Conservation (phyloP, 2,888 invertebrate species). For the Cephus spinipes region DNA sequence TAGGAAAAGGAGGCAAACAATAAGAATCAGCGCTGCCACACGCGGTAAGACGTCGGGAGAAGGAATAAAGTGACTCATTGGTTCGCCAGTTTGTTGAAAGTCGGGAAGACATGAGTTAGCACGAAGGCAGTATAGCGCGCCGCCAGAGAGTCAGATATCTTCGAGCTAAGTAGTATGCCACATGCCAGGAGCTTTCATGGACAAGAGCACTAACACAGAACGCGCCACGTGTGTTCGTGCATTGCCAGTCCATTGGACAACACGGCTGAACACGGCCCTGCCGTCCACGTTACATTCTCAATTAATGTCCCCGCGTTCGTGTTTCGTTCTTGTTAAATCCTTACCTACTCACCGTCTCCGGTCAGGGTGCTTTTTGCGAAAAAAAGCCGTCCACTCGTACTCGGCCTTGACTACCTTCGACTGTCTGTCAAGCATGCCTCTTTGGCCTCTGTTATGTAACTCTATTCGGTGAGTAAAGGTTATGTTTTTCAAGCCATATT, state of each 20-base stretch:
- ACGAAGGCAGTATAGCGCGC: conserved; percentile 25
- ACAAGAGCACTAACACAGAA: background rate
- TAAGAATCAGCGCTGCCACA: background rate
- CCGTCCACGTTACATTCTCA: conserved; percentile 48
- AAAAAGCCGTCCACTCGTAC: background rate
- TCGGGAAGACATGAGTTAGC: conserved; percentile 8
- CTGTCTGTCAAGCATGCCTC: conserved; percentile 23
- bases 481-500: conserved; percentile 54
- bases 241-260: conserved; percentile 43
- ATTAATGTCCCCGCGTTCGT: conserved; percentile 26
- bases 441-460: conserved; percentile 55
- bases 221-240: conserved; percentile 29
- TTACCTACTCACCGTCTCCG: background rate
- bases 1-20: background rate
- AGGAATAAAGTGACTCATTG: background rate
- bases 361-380: background rate
- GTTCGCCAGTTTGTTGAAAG: background rate
- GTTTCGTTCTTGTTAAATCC: background rate
- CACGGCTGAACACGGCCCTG: conserved; percentile 25
- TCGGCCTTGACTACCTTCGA: background rate
- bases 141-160: conserved; percentile 29
- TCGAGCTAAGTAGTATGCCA: conserved; percentile 37
- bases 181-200: conserved; percentile 16
- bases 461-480: conserved; percentile 56
- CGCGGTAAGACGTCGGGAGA: background rate